A percentile compares a stretch with the other conserved stretches of the same genome.
Conservation (phyloP, 2,888 invertebrate genomes). For the Drosophila stalkeri region DNA sequence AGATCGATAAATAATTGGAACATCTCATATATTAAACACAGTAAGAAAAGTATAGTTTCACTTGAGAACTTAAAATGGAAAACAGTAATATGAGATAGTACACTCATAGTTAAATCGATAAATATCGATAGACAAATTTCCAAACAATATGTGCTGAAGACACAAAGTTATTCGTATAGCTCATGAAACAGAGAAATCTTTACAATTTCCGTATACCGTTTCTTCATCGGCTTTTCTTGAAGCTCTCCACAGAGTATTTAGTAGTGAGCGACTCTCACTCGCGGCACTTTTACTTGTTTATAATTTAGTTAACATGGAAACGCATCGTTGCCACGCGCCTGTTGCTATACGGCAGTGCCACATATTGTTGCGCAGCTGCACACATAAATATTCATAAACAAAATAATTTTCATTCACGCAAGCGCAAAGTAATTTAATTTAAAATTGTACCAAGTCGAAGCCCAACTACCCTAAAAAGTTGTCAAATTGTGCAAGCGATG, state of each 20-base stretch:
- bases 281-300: constrained; percentile 20
- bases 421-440: constrained; percentile 36
- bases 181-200: too few relatives aligned
- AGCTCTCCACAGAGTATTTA: background rate
- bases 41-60: too few relatives aligned
- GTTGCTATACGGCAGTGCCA: constrained; percentile 39
- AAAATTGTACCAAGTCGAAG: constrained; percentile 12
- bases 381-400: constrained; percentile 64
- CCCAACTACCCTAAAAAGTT: constrained; percentile 8
- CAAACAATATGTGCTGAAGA: background rate
- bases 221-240: too few relatives aligned
- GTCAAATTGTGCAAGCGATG: background rate
- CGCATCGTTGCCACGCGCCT: constrained; percentile 58
- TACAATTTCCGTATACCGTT: background rate
- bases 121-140: background rate
- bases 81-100: too few relatives aligned
- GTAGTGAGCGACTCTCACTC: background rate
- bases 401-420: constrained; percentile 58
- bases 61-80: too few relatives aligned
- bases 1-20: too few relatives aligned
- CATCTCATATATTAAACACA: too few relatives aligned
- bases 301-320: constrained; percentile 56
- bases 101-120: too few relatives aligned
- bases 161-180: background rate
- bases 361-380: constrained; percentile 60